Conservation (phyloP, 2,888 invertebrate genomes). For the Serripes groenlandicus region DNA sequence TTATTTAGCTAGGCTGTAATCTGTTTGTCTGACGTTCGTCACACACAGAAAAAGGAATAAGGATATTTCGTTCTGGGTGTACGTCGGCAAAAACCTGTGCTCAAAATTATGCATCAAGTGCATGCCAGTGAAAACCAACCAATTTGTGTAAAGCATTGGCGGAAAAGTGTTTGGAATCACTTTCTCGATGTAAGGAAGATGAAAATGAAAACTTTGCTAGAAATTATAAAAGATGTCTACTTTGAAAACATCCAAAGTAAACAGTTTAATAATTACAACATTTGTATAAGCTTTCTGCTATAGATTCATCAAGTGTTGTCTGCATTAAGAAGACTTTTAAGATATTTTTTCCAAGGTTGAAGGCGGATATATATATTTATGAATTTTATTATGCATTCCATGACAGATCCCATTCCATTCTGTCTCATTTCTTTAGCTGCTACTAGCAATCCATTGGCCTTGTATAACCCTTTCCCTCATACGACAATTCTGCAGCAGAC, state of each 20-base stretch:
- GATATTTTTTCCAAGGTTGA: not conserved
- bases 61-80: not conserved
- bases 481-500: too few relatives aligned
- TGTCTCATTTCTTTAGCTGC: conserved; percentile 4
- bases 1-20: conserved; percentile 61
- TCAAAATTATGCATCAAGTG: conserved; percentile 19
- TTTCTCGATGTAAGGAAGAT: too few relatives aligned
- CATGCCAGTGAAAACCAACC: conserved; percentile 15
- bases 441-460: too few relatives aligned
- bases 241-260: too few relatives aligned
- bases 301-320: too few relatives aligned
- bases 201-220: too few relatives aligned
- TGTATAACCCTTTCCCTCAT: too few relatives aligned
- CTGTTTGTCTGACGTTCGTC: conserved; percentile 37
- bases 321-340: not conserved
- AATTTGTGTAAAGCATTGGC: not conserved
- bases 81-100: conserved; percentile 9
- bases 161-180: too few relatives aligned
- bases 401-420: conserved; percentile 46
- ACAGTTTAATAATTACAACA: too few relatives aligned
- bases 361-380: not conserved
- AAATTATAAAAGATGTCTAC: too few relatives aligned
- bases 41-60: not conserved
- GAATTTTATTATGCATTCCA: conserved; percentile 49
- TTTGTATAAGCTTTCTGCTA: too few relatives aligned